phyloP scores from a whole-genome alignment of 2,888 invertebrate species.

The Chrysolina oricalcia region DNA sequence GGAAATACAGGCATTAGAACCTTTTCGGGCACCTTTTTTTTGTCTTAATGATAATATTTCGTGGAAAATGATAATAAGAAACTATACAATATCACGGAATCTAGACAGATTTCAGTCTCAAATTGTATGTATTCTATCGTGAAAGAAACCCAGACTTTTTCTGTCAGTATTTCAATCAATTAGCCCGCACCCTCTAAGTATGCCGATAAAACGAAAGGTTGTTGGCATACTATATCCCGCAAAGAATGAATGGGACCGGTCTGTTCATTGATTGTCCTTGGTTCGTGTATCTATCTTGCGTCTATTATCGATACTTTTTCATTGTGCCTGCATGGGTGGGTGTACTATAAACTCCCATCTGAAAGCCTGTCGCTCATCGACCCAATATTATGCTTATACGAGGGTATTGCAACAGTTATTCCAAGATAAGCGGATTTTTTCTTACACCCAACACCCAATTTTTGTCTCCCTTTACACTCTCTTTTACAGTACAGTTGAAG shows the following conservation, averaged over 20 bases:
- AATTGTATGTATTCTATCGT: not conserved
- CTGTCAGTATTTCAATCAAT: not conserved
- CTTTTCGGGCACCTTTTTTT: too few relatives aligned
- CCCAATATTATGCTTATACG: not conserved
- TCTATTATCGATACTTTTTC: not conserved
- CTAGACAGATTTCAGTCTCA: not conserved
- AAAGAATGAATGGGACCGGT: conserved; percentile 35
- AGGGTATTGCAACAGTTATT: not conserved
- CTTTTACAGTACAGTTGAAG: too few relatives aligned
- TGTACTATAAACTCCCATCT: conserved; percentile 6
- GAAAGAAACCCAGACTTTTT: not conserved
- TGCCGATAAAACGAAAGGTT: conserved; percentile 28
- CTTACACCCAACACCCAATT: too few relatives aligned
- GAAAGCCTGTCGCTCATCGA: conserved; percentile 1
- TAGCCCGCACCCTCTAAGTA: conserved; percentile 19
- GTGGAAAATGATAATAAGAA: not conserved
- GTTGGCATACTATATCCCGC: conserved; percentile 21
- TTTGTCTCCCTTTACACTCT: too few relatives aligned
- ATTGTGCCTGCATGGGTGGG: not conserved
- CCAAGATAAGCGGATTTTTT: too few relatives aligned
- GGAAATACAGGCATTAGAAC: too few relatives aligned
- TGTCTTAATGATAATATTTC: not conserved
- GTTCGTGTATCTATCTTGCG: not conserved
- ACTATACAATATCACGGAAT: not conserved
- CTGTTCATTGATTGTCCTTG: conserved; percentile 42